Percentiles rank a stretch among this genome's conserved stretches.
These are phyloP conservation scores for Epinotia brunnichana DNA, from an alignment of 2,888 invertebrate species.

Conservation along the genomic window DNA sequence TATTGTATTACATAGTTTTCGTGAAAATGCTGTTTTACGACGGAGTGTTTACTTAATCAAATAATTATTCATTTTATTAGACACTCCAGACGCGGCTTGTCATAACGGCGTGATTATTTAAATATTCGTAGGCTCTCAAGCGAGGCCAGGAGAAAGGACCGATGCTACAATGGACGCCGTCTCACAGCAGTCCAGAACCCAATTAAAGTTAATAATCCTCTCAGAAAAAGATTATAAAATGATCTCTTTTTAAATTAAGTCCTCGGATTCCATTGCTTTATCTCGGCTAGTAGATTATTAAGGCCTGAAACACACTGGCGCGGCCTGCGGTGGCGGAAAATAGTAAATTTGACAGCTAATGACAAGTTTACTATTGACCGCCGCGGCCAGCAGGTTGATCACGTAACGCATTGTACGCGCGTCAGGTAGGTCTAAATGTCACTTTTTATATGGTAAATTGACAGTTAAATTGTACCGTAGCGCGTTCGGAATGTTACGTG, in stretches of 20 bases:
- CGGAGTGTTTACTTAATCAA: conserved; percentile 19
- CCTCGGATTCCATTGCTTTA: conserved; percentile 58
- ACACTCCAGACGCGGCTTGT: not conserved
- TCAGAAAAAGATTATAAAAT: conserved; percentile 58
- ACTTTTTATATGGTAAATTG: too few relatives aligned
- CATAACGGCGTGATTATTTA: conserved; percentile 50
- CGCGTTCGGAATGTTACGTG: too few relatives aligned
- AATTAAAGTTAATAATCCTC: conserved; percentile 80
- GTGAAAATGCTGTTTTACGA: not conserved
- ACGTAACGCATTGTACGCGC: too few relatives aligned
- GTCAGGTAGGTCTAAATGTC: too few relatives aligned
- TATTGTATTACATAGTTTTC: not conserved
- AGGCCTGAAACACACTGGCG: too few relatives aligned
- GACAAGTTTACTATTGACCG: too few relatives aligned
- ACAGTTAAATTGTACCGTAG: too few relatives aligned
- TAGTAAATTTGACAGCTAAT: too few relatives aligned
- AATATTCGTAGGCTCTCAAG: conserved; percentile 53
- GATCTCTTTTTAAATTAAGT: conserved; percentile 65
- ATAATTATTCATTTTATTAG: conserved; percentile 19
- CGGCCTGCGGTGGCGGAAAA: too few relatives aligned
- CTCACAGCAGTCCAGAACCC: conserved; percentile 65
- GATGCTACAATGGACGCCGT: conserved; percentile 65
- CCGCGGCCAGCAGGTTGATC: too few relatives aligned
- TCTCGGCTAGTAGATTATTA: conserved; percentile 31
- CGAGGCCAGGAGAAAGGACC: conserved; percentile 53